Base-by-base conservation (phyloP, 2,888 invertebrate species). In the Polydesmus complanatus region DNA sequence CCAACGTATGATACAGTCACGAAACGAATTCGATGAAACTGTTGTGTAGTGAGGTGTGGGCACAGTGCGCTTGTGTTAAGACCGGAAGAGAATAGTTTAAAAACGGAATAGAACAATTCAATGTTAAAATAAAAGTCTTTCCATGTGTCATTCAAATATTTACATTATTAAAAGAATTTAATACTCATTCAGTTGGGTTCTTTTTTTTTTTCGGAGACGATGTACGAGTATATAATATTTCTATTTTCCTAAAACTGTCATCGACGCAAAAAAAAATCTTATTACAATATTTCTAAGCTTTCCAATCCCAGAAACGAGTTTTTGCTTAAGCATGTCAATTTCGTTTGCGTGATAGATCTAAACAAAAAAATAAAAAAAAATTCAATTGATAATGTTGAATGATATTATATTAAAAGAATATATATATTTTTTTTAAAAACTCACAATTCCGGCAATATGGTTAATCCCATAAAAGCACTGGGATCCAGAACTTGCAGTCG, bases 381-480 rank as follows among this genome's bases (percentile, higher is more conserved):
- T 25, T 23, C 23, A 18, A 8, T 26, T 54, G n/a, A 19, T 22
- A 21, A 11, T 52, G 3, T 52, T 52, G n/a, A n/a, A n/a, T n/a
- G n/a, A n/a, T n/a, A n/a, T n/a, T n/a, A n/a, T n/a, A n/a, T n/a
- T n/a, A n/a, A n/a, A n/a, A n/a, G n/a, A n/a, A n/a, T 55, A 27
- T 27, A 27, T 27, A 19, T 22, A 27, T 11, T 27, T 11, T 61
- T 11, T 3, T 18, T 18, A 48, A 22, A 47, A 54, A 50, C 52
- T 51, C 65, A 67, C 61, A 67, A 52, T 25, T 50, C 21, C 54
- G 61, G 60, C 27, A 67, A 49, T n/a, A 63, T 61, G n/a, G 61
- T 61, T 11, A 69, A 56, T 2, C 69, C 69, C 25, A 60, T 57
- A 61, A 69, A 69, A 25, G 69, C 68, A n/a, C 64, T 64, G 3